phyloP scores from a whole-genome alignment of 37 sponge, comb jelly and placozoan genomes.

The Geodia barretti region DNA sequence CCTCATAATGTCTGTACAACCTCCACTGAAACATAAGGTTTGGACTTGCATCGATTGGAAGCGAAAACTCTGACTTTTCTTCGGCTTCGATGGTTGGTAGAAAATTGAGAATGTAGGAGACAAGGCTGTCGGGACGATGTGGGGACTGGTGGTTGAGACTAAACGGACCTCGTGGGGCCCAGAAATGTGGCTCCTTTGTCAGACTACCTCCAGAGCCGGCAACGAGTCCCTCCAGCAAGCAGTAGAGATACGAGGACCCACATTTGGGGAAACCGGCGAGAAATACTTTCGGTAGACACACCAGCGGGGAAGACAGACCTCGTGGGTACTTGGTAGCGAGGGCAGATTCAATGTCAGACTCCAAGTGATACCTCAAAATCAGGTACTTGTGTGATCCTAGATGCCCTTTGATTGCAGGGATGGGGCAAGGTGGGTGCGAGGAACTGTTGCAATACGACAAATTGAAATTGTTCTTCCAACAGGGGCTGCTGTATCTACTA shows the following conservation, averaged over 20 bases:
- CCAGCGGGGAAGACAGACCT: not conserved
- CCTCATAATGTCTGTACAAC: not conserved
- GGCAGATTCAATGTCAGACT: not conserved
- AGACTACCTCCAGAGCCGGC: not conserved
- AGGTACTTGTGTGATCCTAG: not conserved
- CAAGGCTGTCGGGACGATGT: not conserved
- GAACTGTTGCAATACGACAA: not conserved
- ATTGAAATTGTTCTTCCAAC: not conserved
- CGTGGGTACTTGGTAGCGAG: not conserved
- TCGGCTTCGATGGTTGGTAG: not conserved
- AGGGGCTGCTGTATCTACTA: not conserved
- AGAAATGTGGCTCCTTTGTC: slow-evolving; percentile 6
- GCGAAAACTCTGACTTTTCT: not conserved
- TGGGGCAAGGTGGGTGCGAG: not conserved
- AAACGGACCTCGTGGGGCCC: not conserved
- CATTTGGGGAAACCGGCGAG: slow-evolving; percentile 8
- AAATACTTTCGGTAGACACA: not conserved
- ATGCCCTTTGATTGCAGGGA: not conserved
- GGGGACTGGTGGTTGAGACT: not conserved
- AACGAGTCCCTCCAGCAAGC: not conserved
- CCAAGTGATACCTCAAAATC: not conserved
- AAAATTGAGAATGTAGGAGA: not conserved
- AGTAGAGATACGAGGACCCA: slow-evolving; percentile 2
- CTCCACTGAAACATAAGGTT: slow-evolving; percentile 5
- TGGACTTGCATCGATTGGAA: slow-evolving; percentile 4